A percentile compares a stretch with the other conserved stretches of the same genome.
Conservation (phyloP, 2,888 invertebrate genomes). For the Amphiduros pacificus region DNA sequence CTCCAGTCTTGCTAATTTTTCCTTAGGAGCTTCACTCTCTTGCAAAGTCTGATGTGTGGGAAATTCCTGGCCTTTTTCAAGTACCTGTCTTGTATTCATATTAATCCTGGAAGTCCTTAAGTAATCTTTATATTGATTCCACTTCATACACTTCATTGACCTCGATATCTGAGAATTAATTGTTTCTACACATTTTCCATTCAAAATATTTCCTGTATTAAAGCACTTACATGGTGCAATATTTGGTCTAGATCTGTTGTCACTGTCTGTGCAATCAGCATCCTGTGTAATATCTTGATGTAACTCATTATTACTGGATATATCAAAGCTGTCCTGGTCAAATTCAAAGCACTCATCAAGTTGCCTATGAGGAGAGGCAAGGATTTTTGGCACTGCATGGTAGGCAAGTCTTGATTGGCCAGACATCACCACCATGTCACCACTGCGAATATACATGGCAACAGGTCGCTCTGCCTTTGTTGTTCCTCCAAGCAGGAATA, state of each 20-base stretch:
- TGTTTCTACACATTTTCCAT: background rate
- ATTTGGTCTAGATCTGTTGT: background rate
- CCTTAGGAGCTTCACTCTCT: too few relatives aligned
- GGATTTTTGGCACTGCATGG: constrained; percentile 90
- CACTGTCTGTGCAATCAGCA: background rate
- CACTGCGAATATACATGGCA: constrained; percentile 76
- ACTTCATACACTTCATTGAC: constrained; percentile 22
- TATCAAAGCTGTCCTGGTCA: background rate
- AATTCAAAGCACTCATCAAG: too few relatives aligned
- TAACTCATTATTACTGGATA: background rate
- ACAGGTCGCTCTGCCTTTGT: constrained; percentile 62
- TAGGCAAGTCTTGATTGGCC: constrained; percentile 81
- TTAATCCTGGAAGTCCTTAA: constrained; percentile 80
- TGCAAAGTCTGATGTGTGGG: too few relatives aligned
- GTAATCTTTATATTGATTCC: constrained; percentile 62
- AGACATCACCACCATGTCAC: constrained; percentile 91
- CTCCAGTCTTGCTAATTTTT: too few relatives aligned
- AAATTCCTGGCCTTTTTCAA: constrained; percentile 58
- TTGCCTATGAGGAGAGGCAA: constrained; percentile 18
- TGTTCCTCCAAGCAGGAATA: constrained; percentile 88
- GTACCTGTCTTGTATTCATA: constrained; percentile 90
- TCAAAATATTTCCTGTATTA: background rate
- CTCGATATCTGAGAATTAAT: background rate
- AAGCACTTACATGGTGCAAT: background rate
- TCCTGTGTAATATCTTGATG: background rate